Conservation (phyloP, 2,888 invertebrate genomes). For the Meiosimyza decipiens region DNA sequence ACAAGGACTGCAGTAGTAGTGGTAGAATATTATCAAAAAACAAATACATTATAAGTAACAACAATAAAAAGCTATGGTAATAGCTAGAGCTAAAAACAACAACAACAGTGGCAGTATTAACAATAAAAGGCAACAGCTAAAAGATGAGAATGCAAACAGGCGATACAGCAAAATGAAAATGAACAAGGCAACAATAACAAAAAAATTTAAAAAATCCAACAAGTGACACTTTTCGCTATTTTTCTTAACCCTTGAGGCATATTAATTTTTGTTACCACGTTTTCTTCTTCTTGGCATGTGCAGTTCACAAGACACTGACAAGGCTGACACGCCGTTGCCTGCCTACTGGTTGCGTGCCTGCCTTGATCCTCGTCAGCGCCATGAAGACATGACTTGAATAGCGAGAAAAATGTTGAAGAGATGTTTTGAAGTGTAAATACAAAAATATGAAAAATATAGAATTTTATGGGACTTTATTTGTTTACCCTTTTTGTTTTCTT, state of each 20-base stretch:
- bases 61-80: too few species aligned
- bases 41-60: too few species aligned
- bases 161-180: neutral
- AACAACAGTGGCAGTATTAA: neutral
- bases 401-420: neutral
- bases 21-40: too few species aligned
- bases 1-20: too few species aligned
- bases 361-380: neutral
- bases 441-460: constrained; percentile 5
- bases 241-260: constrained; percentile 13
- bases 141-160: neutral
- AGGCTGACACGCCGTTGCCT: neutral
- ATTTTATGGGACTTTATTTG: neutral
- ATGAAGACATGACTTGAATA: constrained; percentile 26
- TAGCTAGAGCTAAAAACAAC: too few species aligned
- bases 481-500: neutral
- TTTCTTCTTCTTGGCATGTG: too few species aligned
- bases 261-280: constrained; percentile 26
- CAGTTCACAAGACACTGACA: neutral
- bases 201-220: too few species aligned
- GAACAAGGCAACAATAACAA: too few species aligned
- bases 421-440: too few species aligned
- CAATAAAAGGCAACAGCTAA: neutral
- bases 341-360: neutral
- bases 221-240: neutral